A percentile compares a stretch with the other conserved stretches of the same genome.
Conservation (phyloP, 2,888 invertebrate species). For the Panzeria rudis region DNA sequence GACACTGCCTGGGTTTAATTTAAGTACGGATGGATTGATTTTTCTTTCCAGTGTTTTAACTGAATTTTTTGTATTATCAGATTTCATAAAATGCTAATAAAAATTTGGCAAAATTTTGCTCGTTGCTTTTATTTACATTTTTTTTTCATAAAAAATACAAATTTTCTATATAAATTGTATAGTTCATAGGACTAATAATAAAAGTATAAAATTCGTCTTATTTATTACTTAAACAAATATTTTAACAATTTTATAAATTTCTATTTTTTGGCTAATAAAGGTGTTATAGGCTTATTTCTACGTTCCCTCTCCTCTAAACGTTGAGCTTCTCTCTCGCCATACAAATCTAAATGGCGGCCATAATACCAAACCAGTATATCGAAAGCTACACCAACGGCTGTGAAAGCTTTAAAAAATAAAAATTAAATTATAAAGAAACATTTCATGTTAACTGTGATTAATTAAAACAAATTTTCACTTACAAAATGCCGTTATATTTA, state of each 20-base stretch:
- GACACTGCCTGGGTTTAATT: too few relatives aligned
- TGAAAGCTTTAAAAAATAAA: slow-evolving; percentile 84
- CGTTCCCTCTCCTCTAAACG: slow-evolving; percentile 75
- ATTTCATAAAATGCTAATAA: not conserved
- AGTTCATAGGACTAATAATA: slow-evolving; percentile 60
- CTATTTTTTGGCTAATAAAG: slow-evolving; percentile 77
- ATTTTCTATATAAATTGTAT: slow-evolving; percentile 19
- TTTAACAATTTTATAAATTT: slow-evolving; percentile 42
- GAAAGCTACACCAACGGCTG: slow-evolving; percentile 86
- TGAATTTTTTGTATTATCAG: too few relatives aligned
- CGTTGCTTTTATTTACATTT: not conserved
- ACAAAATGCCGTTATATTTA: slow-evolving; percentile 86
- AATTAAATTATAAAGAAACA: not conserved
- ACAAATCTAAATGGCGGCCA: slow-evolving; percentile 86
- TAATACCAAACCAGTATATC: slow-evolving; percentile 86
- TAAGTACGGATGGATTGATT: too few relatives aligned
- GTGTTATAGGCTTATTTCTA: slow-evolving; percentile 79
- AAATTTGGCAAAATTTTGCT: not conserved
- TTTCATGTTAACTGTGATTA: slow-evolving; percentile 12
- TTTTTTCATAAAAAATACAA: slow-evolving; percentile 6
- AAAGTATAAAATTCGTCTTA: slow-evolving; percentile 31
- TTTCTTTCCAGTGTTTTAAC: too few relatives aligned
- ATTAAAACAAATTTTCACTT: slow-evolving; percentile 73
- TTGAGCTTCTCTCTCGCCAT: slow-evolving; percentile 83
- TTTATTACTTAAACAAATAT: slow-evolving; percentile 13